Percentiles rank a stretch among this genome's conserved stretches.
Conservation (phyloP, 2,888 invertebrate genomes). For the Cephus runcator region DNA sequence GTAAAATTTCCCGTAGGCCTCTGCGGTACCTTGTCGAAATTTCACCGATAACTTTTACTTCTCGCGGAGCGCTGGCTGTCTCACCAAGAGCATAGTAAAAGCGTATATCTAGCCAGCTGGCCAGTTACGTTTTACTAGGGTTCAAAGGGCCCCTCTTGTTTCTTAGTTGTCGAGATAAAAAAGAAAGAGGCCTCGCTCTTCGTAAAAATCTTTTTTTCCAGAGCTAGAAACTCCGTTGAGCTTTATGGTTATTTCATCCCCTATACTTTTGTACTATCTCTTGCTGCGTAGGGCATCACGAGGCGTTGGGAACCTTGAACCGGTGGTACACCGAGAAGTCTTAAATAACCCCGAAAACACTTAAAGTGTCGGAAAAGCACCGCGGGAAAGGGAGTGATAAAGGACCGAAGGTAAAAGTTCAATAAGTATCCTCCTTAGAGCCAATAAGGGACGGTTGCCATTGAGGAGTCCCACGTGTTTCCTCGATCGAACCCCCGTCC, state of each 20-base stretch:
- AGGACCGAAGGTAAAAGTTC: constrained; percentile 57
- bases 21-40: fast-evolving
- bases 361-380: constrained; percentile 34
- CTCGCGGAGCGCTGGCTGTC: neutral
- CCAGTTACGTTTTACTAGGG: neutral
- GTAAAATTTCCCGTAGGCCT: neutral
- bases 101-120: neutral
- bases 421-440: constrained; percentile 62
- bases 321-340: constrained; percentile 14
- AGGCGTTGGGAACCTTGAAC: neutral
- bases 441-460: constrained; percentile 52
- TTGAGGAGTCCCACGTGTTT: constrained; percentile 22
- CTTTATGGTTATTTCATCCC: neutral
- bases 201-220: neutral
- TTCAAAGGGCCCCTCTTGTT: neutral
- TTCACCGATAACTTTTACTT: neutral
- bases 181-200: neutral
- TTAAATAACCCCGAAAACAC: constrained; percentile 54
- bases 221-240: neutral
- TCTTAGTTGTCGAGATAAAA: neutral
- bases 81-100: neutral
- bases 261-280: neutral
- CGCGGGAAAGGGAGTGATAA: constrained; percentile 48
- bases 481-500: constrained; percentile 29
- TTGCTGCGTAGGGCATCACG: neutral